These are phyloP conservation scores for Prionailurus bengalensis DNA, from an alignment of 2,113 vertebrate genomes.

Conservation along the genomic window DNA sequence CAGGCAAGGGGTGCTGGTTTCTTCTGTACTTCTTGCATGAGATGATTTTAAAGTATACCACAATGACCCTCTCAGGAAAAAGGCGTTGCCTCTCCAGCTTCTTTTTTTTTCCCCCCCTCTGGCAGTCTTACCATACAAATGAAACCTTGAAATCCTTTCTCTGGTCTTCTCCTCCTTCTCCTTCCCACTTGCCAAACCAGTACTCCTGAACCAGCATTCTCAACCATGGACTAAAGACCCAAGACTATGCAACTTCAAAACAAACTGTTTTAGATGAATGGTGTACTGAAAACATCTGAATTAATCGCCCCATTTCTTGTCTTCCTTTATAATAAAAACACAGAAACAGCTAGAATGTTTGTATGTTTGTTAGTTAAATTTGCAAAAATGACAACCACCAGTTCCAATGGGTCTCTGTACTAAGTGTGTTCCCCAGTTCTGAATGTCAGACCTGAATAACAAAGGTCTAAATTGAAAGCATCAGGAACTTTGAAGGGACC, in stretches of 20 bases:
- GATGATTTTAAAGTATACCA: not conserved
- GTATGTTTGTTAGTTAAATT: not conserved
- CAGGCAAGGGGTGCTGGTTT: not conserved
- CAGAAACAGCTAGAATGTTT: not conserved
- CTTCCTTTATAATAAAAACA: slow-evolving; percentile 33
- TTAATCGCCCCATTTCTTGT: not conserved
- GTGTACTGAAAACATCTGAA: not conserved
- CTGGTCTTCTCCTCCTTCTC: not conserved
- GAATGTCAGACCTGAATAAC: not conserved
- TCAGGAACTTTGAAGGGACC: not conserved
- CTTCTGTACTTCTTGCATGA: not conserved
- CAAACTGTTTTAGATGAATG: slow-evolving; percentile 24
- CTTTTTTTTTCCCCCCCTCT: not conserved
- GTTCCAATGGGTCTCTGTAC: not conserved
- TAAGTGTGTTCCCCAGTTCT: not conserved
- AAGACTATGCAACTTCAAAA: not conserved
- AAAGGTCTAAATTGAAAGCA: not conserved
- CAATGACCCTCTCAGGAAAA: not conserved
- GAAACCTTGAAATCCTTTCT: not conserved
- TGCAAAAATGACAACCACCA: slow-evolving; percentile 20
- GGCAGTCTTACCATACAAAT: not conserved
- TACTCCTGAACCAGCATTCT: not conserved
- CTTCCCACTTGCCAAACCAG: not conserved
- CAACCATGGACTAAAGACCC: not conserved
- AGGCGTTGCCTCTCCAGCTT: not conserved